Evolutionary conservation across 2,113 vertebrate genomes (phyloP), one percentile per base, ranked within the genome.

Genomic region (Chroicocephalus ridibundus): DNA sequence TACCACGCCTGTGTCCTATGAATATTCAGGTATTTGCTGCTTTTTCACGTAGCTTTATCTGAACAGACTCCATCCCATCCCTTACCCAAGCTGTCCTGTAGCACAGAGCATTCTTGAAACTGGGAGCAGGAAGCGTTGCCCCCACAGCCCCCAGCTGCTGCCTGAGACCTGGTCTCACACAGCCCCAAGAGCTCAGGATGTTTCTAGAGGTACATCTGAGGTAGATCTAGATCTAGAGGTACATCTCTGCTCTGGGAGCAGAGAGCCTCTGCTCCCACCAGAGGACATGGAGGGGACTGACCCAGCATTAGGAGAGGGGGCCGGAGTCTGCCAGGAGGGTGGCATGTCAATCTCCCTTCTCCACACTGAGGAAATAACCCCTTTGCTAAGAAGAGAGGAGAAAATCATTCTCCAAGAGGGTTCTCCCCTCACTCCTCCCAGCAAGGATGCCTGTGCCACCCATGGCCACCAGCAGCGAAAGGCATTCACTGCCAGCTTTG

Each of bases 281-380:
- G 36, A 77, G 34, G 19, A 24, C 42, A 42, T 0, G 2, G 42
- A 49, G 15, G 64, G 11, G 20, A 27, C 42, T 14, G 26, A 69
- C 34, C 36, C 64, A 47, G 52, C 40, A 22, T 12, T 25, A 49
- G 29, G 60, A 38, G 36, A 25, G 15, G 46, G 11, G 36, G 25
- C 25, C 21, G 5, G 36, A 1, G 58, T 47, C 38, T 85, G 31
- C 24, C 0, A 0, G 74, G 9, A 55, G 26, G 11, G 9, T 42
- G 16, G 15, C 9, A 3, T 14, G 14, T 58, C 70, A 47, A 4
- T 29, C 44, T 85, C 19, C 12, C 22, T 64, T 44, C 36, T 47
- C 58, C 34, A 57, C 36, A n/a, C 34, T 13, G 11, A 46, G 34
- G 5, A 72, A 72, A 81, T 12, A 3, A 13, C 36, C 6, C 11